Evolutionary conservation across 1,140 invertebrate genomes (phyloP), one percentile per base, ranked within the genome.

Genomic region (Lucilia cuprina): DNA sequence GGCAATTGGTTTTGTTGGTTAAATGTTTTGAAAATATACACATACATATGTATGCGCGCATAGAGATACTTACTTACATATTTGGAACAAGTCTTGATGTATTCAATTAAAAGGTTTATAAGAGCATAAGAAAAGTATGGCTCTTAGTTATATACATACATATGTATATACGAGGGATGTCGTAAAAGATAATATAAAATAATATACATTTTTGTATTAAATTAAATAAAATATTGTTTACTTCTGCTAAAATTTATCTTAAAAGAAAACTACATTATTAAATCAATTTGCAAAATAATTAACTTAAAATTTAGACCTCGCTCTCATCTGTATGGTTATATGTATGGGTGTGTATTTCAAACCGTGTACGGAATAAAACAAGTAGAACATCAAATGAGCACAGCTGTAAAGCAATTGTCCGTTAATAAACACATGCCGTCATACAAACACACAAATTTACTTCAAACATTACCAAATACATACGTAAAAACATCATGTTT

Each of bases 401-500:
- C 65, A 70, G 65, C 65, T 70, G 65, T 70, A 21, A 70, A 70
- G 65, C 65, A 70, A 70, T 70, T 70, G 65, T 70, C 65, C 65
- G 65, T 70, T 19, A 70, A 70, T 21, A 70, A 21, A 70, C 65
- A 70, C 65, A 70, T 70, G 19, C 21, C 9, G n/a, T 10, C 65
- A 70, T 7, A 70, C 65, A 10, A 19, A 70, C 65, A 10, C 65
- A 60, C 12, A 60, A 14, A 60, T 60, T 60, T 14, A 60, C 14
- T n/a, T 30, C 2, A 60, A 60, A 60, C 14, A 17, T 41, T 41
- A 41, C 41, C 5, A 5, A n/a, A 55, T 25, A 70, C 65, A 19
- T 12, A 19, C 65, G 12, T 21, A 70, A 9, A 70, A 10, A 70
- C 65, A 70, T 70, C 10, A 70, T 70, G 65, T 70, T 70, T 70